phyloP scores from a whole-genome alignment of 1,140 invertebrate genomes.

The Globodera rostochiensis region DNA sequence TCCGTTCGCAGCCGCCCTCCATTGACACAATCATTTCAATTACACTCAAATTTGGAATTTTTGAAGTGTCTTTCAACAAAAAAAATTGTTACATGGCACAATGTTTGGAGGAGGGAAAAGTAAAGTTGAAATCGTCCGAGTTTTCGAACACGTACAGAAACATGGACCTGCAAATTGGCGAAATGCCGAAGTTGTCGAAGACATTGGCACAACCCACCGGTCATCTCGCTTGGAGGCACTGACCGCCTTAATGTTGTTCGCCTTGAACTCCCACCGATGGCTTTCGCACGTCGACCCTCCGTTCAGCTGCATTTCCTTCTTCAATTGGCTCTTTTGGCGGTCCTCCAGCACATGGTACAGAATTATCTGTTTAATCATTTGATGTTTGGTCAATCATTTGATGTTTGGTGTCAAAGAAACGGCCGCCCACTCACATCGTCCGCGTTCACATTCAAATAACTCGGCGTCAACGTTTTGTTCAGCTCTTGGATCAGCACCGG shows the following conservation, averaged over 20 bases:
- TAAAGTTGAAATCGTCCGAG: conserved; percentile 98
- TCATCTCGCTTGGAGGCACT: conserved; percentile 88
- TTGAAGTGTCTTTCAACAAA: neutral
- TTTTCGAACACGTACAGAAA: conserved; percentile 97
- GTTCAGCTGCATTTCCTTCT: conserved; percentile 70
- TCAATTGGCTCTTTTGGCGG: conserved; percentile 71
- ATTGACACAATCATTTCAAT: conserved; percentile 49
- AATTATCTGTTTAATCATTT: conserved; percentile 36
- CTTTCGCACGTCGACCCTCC: conserved; percentile 82
- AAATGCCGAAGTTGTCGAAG: neutral
- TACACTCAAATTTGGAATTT: conserved; percentile 36
- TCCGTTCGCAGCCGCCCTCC: conserved; percentile 54
- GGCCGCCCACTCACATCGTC: conserved; percentile 45
- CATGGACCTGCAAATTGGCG: conserved; percentile 71
- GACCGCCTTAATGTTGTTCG: conserved; percentile 86
- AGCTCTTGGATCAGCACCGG: conserved; percentile 84
- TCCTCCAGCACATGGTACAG: conserved; percentile 63
- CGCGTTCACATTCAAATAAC: conserved; percentile 59
- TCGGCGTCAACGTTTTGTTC: conserved; percentile 72
- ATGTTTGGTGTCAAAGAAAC: neutral
- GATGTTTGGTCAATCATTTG: too few relatives aligned
- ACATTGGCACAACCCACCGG: conserved; percentile 65
- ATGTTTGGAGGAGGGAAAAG: conserved; percentile 84
- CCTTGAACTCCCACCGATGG: conserved; percentile 89
- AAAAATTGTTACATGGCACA: conserved; percentile 66